These are phyloP conservation scores for Phocides pigmalion DNA, from an alignment of 1,140 invertebrate species.

Conservation along the genomic window DNA sequence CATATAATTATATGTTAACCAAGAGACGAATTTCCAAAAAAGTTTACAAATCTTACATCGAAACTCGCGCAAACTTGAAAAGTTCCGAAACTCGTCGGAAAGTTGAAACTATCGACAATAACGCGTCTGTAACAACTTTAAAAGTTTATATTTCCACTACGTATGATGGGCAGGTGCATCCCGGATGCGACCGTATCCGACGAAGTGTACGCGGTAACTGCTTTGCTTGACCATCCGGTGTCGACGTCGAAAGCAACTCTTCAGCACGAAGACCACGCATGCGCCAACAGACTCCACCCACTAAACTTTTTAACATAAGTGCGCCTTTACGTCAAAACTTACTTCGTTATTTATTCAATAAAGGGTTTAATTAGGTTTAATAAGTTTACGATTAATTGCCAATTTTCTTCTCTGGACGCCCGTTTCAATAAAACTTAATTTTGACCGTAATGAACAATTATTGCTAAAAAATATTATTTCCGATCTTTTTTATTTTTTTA, in stretches of 20 bases:
- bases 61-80: slow-evolving; percentile 46
- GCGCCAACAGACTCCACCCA: slow-evolving; percentile 61
- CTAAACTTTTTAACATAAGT: slow-evolving; percentile 64
- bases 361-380: slow-evolving; percentile 37
- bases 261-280: slow-evolving; percentile 57
- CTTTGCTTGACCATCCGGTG: slow-evolving; percentile 49
- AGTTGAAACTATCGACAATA: slow-evolving; percentile 12
- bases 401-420: slow-evolving; percentile 8
- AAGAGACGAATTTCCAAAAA: slow-evolving; percentile 65
- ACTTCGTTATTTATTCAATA: slow-evolving; percentile 35
- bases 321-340: slow-evolving; percentile 35
- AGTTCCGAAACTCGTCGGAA: slow-evolving; percentile 23
- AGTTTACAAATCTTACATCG: slow-evolving; percentile 45
- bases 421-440: background rate
- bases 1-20: background rate
- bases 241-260: slow-evolving; percentile 60
- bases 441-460: background rate
- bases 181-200: slow-evolving; percentile 61
- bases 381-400: slow-evolving; percentile 38
- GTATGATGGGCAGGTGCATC: slow-evolving; percentile 54
- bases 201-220: slow-evolving; percentile 66
- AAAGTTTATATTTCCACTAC: slow-evolving; percentile 41
- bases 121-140: background rate
- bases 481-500: background rate
- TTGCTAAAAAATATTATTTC: background rate